Conservation (phyloP, 2,888 invertebrate species). For the Campaea margaritaria region DNA sequence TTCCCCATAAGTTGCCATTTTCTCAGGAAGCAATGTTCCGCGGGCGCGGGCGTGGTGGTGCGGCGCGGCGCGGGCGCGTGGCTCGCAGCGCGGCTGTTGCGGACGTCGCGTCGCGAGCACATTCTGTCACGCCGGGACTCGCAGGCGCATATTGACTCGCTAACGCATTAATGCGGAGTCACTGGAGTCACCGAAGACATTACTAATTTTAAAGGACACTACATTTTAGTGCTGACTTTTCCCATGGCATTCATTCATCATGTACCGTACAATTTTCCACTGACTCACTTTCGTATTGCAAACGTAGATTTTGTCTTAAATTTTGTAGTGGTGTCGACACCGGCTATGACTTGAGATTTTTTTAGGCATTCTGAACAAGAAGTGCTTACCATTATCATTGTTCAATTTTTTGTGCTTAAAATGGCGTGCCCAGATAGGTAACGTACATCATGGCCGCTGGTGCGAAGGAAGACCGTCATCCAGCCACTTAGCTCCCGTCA, state of each 20-base stretch:
- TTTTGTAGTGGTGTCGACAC: conserved; percentile 33
- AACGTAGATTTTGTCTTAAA: conserved; percentile 19
- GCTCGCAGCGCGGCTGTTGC: conserved; percentile 41
- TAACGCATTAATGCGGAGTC: conserved; percentile 76
- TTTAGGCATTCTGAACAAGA: conserved; percentile 50
- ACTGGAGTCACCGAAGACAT: conserved; percentile 57
- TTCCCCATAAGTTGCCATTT: conserved; percentile 83
- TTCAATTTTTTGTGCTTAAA: conserved; percentile 60
- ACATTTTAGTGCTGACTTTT: conserved; percentile 62
- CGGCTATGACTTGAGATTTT: conserved; percentile 45
- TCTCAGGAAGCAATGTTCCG: conserved; percentile 74
- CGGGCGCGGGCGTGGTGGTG: conserved; percentile 42
- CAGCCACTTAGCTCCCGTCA: conserved; percentile 77
- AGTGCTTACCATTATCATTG: conserved; percentile 59
- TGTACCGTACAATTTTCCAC: conserved; percentile 38
- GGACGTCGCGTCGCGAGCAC: conserved; percentile 61
- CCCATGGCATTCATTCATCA: conserved; percentile 55
- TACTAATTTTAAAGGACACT: conserved; percentile 61
- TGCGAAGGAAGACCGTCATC: conserved; percentile 70
- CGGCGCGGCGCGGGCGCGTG: conserved; percentile 56
- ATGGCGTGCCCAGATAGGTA: conserved; percentile 49
- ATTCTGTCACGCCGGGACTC: conserved; percentile 79
- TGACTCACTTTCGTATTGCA: conserved; percentile 40
- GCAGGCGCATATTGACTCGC: conserved; percentile 78
- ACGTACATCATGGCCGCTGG: conserved; percentile 64